These are phyloP conservation scores for Leucozona laternaria DNA, from an alignment of 2,888 invertebrate genomes.

Conservation along the genomic window DNA sequence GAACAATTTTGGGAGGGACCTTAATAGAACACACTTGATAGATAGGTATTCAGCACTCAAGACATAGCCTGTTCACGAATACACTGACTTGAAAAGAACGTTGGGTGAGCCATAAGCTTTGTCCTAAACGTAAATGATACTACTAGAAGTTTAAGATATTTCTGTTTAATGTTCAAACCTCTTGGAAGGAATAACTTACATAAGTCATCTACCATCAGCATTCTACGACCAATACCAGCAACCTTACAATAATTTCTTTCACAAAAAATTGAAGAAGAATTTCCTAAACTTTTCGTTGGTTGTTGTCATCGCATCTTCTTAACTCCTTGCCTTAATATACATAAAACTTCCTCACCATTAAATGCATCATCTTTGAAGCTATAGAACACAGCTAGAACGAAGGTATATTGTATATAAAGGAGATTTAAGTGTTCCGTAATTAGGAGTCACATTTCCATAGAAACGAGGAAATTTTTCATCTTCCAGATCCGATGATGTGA, in stretches of 20 bases:
- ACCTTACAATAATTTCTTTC: neutral
- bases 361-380: slow-evolving; percentile 52
- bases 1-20: too few species aligned
- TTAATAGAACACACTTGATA: too few species aligned
- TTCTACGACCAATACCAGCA: neutral
- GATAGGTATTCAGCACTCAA: too few species aligned
- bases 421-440: slow-evolving; percentile 71
- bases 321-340: neutral
- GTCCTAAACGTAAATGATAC: too few species aligned
- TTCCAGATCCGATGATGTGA: slow-evolving; percentile 48
- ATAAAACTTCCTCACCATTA: slow-evolving; percentile 36
- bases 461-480: slow-evolving; percentile 58
- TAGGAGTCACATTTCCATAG: slow-evolving; percentile 74
- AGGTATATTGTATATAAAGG: neutral
- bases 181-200: too few species aligned
- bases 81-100: too few species aligned
- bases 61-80: too few species aligned
- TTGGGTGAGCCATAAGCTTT: too few species aligned
- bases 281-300: slow-evolving; percentile 21
- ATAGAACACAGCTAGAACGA: neutral
- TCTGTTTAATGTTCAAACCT: too few species aligned
- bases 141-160: too few species aligned
- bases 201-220: neutral
- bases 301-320: slow-evolving; percentile 15
- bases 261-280: slow-evolving; percentile 6